These are phyloP conservation scores for Tinamus major DNA, from an alignment of 2,797 vertebrate genomes.

Conservation along the genomic window DNA sequence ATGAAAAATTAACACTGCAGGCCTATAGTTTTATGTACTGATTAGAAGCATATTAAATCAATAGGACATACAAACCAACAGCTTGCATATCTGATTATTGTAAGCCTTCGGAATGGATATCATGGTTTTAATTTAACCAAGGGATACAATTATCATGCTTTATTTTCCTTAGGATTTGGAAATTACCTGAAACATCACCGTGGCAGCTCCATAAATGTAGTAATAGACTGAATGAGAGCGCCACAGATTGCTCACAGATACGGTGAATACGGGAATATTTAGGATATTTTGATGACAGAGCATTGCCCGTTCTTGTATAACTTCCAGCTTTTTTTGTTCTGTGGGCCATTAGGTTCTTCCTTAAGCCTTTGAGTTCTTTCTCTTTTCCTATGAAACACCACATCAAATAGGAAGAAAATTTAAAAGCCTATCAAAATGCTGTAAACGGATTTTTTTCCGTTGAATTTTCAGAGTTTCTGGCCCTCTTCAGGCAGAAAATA, in stretches of 20 bases:
- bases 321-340: constrained; percentile 16
- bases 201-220: constrained; percentile 27
- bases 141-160: constrained; percentile 58
- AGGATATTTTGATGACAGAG: constrained; percentile 20
- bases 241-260: constrained; percentile 30
- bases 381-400: background rate
- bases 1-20: constrained; percentile 94
- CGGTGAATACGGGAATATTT: constrained; percentile 42
- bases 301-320: background rate
- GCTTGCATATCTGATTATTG: constrained; percentile 80
- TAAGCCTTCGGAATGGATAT: constrained; percentile 59
- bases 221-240: constrained; percentile 54
- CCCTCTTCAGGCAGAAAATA: constrained; percentile 39
- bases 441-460: background rate
- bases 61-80: constrained; percentile 87
- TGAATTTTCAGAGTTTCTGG: background rate
- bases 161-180: constrained; percentile 45
- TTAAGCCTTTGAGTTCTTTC: constrained; percentile 23
- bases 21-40: constrained; percentile 91
- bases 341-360: background rate
- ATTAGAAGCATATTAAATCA: constrained; percentile 92
- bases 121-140: constrained; percentile 47
- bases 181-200: constrained; percentile 36
- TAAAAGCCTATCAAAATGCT: background rate
- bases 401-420: background rate